A percentile compares a stretch with the other conserved stretches of the same genome.
Conservation (phyloP, 2,113 vertebrate species). For the Elephantulus edwardii region DNA sequence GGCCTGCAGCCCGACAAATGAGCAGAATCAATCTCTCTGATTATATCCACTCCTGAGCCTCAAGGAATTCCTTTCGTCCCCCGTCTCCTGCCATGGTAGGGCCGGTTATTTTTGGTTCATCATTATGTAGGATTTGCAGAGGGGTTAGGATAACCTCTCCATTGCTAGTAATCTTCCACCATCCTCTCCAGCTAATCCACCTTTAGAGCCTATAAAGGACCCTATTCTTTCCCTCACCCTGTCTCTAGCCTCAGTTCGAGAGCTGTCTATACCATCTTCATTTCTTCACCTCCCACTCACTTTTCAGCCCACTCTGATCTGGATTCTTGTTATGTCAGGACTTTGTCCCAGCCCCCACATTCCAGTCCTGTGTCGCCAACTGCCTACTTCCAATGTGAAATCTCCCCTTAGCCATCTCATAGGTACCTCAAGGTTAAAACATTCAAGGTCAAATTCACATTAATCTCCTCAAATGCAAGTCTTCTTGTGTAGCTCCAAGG, state of each 20-base stretch:
- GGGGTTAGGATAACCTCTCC: neutral
- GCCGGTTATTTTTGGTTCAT: conserved; percentile 51
- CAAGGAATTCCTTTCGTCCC: too few relatives aligned
- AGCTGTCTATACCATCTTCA: neutral
- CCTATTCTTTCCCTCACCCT: neutral
- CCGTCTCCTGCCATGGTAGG: too few relatives aligned
- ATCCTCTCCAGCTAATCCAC: conserved; percentile 15
- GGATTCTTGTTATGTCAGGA: neutral
- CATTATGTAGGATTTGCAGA: conserved; percentile 26
- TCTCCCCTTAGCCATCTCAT: neutral
- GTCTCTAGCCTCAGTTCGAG: neutral
- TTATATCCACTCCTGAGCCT: conserved; percentile 20
- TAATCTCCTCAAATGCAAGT: neutral
- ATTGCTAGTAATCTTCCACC: neutral
- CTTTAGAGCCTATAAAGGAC: neutral
- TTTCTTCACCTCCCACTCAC: neutral
- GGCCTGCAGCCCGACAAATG: conserved; percentile 30
- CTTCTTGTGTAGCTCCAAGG: neutral
- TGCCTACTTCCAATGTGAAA: neutral
- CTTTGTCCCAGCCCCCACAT: neutral
- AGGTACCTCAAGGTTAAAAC: neutral
- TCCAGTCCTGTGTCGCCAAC: neutral
- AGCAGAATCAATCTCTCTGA: conserved; percentile 52
- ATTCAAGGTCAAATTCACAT: neutral
- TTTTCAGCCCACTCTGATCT: neutral